Conservation (phyloP, 2,113 vertebrate genomes). For the Gobiocypris rarus region DNA sequence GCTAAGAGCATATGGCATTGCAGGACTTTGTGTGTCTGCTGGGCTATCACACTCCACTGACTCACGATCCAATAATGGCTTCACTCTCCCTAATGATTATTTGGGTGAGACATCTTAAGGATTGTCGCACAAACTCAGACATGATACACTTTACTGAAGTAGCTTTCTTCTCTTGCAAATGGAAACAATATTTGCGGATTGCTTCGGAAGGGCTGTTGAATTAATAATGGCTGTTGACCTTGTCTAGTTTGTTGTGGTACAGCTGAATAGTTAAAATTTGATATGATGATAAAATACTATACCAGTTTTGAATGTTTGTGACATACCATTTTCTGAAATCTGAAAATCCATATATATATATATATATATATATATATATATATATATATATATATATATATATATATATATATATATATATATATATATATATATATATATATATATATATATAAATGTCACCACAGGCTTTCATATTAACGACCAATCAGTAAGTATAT, state of each 20-base stretch:
- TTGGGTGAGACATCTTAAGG: slow-evolving; percentile 26
- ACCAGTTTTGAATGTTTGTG: not conserved
- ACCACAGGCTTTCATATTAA: too few relatives aligned
- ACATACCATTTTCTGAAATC: too few relatives aligned
- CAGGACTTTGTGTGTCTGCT: slow-evolving; percentile 42
- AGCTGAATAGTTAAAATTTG: not conserved
- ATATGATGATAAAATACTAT: not conserved
- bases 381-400: not conserved
- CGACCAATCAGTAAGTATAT: too few relatives aligned
- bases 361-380: not conserved
- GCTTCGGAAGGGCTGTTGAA: slow-evolving; percentile 28
- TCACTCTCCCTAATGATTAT: slow-evolving; percentile 49
- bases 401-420: too few relatives aligned
- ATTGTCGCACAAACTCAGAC: not conserved
- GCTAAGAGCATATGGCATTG: slow-evolving; percentile 47
- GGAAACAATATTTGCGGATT: not conserved
- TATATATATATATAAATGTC: too few relatives aligned
- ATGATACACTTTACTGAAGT: not conserved
- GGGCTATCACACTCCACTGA: slow-evolving; percentile 37
- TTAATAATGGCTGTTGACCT: too few relatives aligned
- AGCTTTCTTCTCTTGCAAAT: not conserved
- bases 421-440: too few relatives aligned
- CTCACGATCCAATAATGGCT: slow-evolving; percentile 36
- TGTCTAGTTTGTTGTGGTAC: not conserved
- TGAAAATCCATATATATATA: too few relatives aligned